These are phyloP conservation scores for Cyprinodon brontotheroides DNA, from an alignment of 2,113 vertebrate species.

Conservation along the genomic window DNA sequence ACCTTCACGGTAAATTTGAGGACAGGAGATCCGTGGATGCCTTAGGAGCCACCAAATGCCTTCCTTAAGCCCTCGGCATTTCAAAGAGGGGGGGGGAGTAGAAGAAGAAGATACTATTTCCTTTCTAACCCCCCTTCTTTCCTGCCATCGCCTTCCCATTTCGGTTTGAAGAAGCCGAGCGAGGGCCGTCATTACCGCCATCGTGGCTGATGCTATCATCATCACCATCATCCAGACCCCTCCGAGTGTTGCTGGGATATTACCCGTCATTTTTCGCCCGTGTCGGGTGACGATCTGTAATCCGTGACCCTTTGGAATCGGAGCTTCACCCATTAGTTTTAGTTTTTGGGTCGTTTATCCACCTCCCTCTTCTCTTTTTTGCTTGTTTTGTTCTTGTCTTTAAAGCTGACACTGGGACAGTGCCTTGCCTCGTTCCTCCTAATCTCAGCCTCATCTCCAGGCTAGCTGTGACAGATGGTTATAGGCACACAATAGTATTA, in stretches of 20 bases:
- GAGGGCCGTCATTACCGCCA: slow-evolving; percentile 81
- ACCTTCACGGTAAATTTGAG: slow-evolving; percentile 83
- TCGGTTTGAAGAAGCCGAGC: slow-evolving; percentile 58
- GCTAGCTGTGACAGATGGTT: slow-evolving; percentile 99
- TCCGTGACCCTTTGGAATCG: slow-evolving; percentile 98
- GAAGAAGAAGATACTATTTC: slow-evolving; percentile 56
- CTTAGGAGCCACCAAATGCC: slow-evolving; percentile 93
- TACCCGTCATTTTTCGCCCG: slow-evolving; percentile 90
- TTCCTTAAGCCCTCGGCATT: slow-evolving; percentile 93
- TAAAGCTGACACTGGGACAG: too few species aligned
- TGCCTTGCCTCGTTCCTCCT: too few species aligned
- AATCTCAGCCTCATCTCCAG: slow-evolving; percentile 99
- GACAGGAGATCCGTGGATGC: slow-evolving; percentile 84
- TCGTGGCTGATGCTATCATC: slow-evolving; percentile 80
- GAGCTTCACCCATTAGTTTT: slow-evolving; percentile 92
- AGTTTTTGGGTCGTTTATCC: slow-evolving; percentile 67
- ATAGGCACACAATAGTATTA: slow-evolving; percentile 99
- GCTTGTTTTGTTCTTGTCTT: slow-evolving; percentile 76
- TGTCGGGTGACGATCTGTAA: slow-evolving; percentile 98
- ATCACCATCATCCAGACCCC: slow-evolving; percentile 84
- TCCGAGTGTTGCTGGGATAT: slow-evolving; percentile 88
- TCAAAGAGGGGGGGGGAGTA: slow-evolving; percentile 68
- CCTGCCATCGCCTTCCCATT: slow-evolving; percentile 50
- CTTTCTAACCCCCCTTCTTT: slow-evolving; percentile 37
- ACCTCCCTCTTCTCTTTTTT: slow-evolving; percentile 58